Evolutionary conservation across 2,113 vertebrate genomes (phyloP).

Genomic region (Albula goreensis): DNA sequence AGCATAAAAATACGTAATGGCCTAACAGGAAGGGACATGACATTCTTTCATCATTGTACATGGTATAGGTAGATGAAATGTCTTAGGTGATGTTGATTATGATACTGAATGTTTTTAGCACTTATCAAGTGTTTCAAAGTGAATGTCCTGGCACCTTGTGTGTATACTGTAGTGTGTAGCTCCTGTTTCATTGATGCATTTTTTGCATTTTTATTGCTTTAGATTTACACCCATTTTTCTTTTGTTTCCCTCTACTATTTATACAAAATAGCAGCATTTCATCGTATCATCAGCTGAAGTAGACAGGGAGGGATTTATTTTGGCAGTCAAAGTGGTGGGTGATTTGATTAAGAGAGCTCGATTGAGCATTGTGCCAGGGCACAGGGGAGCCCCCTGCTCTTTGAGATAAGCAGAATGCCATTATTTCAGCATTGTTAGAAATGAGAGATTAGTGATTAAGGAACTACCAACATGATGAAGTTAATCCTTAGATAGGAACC

Average conservation of each 20-base stretch:
- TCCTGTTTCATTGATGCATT: no score
- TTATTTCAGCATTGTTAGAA: not conserved
- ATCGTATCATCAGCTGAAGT: not conserved
- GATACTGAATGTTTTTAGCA: no score
- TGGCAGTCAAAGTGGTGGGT: not conserved
- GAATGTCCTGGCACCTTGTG: no score
- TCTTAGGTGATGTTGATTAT: no score
- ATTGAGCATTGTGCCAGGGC: not conserved
- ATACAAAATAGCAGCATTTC: not conserved
- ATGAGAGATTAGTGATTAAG: not conserved
- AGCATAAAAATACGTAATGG: not conserved
- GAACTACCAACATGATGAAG: not conserved
- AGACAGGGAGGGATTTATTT: not conserved
- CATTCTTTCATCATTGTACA: not conserved
- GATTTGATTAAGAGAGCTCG: not conserved
- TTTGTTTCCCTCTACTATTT: no score
- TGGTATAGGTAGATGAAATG: no score
- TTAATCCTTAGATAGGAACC: not conserved
- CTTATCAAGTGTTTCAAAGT: no score
- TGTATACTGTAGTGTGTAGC: no score
- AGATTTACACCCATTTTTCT: no score
- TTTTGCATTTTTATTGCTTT: no score
- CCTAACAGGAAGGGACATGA: not conserved
- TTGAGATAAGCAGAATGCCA: not conserved
- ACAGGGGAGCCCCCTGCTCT: not conserved